Conservation (phyloP, 2,113 vertebrate genomes). For the Peromyscus leucopus region DNA sequence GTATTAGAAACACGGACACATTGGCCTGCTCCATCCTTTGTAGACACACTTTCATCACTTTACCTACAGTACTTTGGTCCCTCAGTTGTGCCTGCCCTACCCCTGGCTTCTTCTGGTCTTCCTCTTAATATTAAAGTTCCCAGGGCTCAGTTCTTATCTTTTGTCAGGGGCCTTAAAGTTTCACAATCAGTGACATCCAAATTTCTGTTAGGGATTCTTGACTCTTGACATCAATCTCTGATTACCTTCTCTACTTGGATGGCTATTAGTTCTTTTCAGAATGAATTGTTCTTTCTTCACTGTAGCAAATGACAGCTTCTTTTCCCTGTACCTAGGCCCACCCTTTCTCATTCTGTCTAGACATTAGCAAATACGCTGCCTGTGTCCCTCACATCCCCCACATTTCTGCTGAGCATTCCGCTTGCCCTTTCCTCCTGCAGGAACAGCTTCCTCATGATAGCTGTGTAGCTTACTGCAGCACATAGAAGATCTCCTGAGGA, state of each 20-base stretch:
- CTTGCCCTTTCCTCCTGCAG: neutral
- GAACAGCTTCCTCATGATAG: neutral
- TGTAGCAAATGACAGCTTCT: neutral
- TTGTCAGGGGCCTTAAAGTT: neutral
- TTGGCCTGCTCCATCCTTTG: neutral
- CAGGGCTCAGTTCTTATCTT: neutral
- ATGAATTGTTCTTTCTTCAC: neutral
- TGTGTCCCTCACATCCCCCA: neutral
- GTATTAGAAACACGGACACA: neutral
- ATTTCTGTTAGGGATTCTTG: neutral
- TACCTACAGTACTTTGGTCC: neutral
- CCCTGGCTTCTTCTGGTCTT: neutral
- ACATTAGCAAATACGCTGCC: neutral
- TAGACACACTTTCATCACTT: neutral
- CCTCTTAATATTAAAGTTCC: neutral
- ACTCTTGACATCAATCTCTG: neutral
- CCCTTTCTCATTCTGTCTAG: neutral
- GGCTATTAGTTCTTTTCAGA: neutral
- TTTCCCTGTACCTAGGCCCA: neutral
- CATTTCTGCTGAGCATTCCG: neutral
- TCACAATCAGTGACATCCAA: neutral
- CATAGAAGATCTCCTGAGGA: neutral
- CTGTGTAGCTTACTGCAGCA: neutral
- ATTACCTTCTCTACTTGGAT: neutral
- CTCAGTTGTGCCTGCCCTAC: neutral